Conservation (phyloP, 1,140 invertebrate genomes). For the Eciton burchellii region DNA sequence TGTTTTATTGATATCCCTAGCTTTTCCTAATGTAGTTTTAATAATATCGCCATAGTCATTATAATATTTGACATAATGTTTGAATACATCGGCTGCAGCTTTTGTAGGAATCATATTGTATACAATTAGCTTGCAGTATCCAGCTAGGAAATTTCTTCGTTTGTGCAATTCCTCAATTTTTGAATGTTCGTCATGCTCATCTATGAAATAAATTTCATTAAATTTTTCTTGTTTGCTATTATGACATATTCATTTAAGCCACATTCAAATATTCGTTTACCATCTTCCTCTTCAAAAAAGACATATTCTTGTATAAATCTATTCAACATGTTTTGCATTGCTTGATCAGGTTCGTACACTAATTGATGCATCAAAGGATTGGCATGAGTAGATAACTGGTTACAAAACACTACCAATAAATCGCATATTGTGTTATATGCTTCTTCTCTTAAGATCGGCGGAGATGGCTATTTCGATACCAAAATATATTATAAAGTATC, state of each 20-base stretch:
- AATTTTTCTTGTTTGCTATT: background rate
- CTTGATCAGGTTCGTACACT: slow-evolving; percentile 93
- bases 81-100: slow-evolving; percentile 97
- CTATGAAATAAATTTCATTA: slow-evolving; percentile 76
- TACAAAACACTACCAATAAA: slow-evolving; percentile 97
- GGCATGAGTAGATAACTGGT: slow-evolving; percentile 89
- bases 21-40: slow-evolving; percentile 98
- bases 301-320: slow-evolving; percentile 97
- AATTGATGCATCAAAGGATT: slow-evolving; percentile 89
- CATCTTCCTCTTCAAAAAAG: slow-evolving; percentile 95
- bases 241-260: background rate
- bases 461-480: slow-evolving; percentile 67
- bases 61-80: slow-evolving; percentile 99
- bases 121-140: slow-evolving; percentile 98
- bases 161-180: slow-evolving; percentile 98
- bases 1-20: slow-evolving; percentile 98
- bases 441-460: slow-evolving; percentile 83
- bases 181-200: slow-evolving; percentile 95
- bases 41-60: slow-evolving; percentile 99
- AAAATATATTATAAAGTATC: slow-evolving; percentile 38
- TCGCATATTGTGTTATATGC: slow-evolving; percentile 98
- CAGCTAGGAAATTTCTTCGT: slow-evolving; percentile 96
- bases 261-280: slow-evolving; percentile 81
- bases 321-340: slow-evolving; percentile 94
- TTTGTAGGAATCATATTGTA: slow-evolving; percentile 98